Conservation (phyloP, 2,888 invertebrate genomes). For the Lamproptera curius region DNA sequence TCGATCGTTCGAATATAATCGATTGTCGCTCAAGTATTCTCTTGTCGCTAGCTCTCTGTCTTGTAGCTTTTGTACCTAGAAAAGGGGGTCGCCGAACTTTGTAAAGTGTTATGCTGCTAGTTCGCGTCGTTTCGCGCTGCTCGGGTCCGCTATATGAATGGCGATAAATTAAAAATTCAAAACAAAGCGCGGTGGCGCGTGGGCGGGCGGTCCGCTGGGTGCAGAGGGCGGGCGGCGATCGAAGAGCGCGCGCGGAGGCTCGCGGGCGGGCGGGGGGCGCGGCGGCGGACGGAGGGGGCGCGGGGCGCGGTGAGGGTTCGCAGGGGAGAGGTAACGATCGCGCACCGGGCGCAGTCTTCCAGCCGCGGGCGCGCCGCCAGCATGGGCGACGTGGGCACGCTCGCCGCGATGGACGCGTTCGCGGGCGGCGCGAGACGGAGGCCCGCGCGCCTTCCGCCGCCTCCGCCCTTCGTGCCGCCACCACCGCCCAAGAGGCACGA, state of each 20-base stretch:
- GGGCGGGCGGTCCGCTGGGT: conserved; percentile 59
- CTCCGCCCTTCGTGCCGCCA: conserved; percentile 71
- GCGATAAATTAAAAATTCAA: conserved; percentile 74
- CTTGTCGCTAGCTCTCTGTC: conserved; percentile 7
- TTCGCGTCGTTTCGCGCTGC: conserved; percentile 48
- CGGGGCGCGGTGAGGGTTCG: conserved; percentile 56
- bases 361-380: conserved; percentile 72
- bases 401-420: conserved; percentile 75
- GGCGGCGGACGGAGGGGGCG: conserved; percentile 51
- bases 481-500: conserved; percentile 70
- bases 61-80: too few relatives aligned
- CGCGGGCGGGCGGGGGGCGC: conserved; percentile 72
- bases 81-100: conserved; percentile 43
- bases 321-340: conserved; percentile 36
- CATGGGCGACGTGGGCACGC: conserved; percentile 77
- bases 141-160: conserved; percentile 64
- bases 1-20: neutral
- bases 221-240: conserved; percentile 30
- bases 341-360: conserved; percentile 63
- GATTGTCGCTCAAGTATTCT: conserved; percentile 8
- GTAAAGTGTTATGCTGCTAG: conserved; percentile 40
- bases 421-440: conserved; percentile 72
- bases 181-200: conserved; percentile 65
- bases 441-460: conserved; percentile 68
- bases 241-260: conserved; percentile 46